Percentiles rank a stretch among this genome's conserved stretches.
Conservation (phyloP, 1,140 invertebrate genomes). For the Octopus bimaculoides region DNA sequence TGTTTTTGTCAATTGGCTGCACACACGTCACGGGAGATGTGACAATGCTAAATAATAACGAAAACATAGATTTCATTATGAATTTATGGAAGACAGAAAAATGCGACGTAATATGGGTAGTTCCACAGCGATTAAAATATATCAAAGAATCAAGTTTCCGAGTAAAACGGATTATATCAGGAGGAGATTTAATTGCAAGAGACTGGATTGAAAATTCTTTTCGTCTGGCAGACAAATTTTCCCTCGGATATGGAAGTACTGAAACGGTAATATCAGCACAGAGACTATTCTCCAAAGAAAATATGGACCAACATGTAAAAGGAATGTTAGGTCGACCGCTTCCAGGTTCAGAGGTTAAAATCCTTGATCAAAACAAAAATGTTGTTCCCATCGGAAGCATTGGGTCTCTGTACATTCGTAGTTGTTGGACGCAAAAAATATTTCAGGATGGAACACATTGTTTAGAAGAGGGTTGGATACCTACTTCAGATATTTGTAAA, state of each 20-base stretch:
- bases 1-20: neutral
- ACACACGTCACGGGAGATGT: neutral
- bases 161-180: neutral
- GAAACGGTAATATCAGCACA: neutral
- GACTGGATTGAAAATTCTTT: neutral
- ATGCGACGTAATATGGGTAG: neutral
- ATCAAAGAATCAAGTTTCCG: neutral
- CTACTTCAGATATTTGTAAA: neutral
- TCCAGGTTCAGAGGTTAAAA: conserved; percentile 3
- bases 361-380: neutral
- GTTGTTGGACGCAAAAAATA: neutral
- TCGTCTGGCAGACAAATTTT: neutral
- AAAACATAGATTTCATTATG: neutral
- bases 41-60: neutral
- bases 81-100: neutral
- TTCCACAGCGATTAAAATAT: neutral
- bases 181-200: neutral
- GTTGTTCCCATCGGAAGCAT: neutral
- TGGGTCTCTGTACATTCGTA: neutral
- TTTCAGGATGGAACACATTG: neutral
- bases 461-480: neutral
- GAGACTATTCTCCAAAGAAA: neutral
- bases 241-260: neutral
- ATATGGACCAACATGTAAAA: neutral
- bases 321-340: neutral